These are phyloP conservation scores for Camelus dromedarius DNA, from an alignment of 2,113 vertebrate genomes.

Conservation along the genomic window DNA sequence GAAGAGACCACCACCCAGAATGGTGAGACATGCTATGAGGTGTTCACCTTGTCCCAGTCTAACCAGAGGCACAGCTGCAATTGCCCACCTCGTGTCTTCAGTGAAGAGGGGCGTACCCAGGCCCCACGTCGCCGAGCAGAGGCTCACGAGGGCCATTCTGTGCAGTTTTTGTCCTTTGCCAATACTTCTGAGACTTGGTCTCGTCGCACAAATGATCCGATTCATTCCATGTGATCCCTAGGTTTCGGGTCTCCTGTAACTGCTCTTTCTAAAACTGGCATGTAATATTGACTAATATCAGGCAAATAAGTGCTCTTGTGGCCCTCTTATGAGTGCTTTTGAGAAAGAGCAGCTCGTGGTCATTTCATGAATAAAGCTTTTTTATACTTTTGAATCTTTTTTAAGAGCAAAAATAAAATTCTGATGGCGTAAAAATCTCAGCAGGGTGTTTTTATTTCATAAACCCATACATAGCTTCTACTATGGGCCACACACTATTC, in stretches of 20 bases:
- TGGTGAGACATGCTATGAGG: not conserved
- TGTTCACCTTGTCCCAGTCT: not conserved
- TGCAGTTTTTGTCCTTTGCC: not conserved
- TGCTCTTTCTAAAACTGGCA: not conserved
- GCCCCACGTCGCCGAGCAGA: not conserved
- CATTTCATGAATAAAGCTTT: not conserved
- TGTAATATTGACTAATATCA: not conserved
- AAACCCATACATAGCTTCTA: not conserved
- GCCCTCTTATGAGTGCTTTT: not conserved
- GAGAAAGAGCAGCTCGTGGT: not conserved
- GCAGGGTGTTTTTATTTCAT: slow-evolving; percentile 42
- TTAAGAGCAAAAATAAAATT: slow-evolving; percentile 61
- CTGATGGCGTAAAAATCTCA: slow-evolving; percentile 32
- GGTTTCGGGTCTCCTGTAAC: not conserved
- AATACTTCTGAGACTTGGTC: not conserved
- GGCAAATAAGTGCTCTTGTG: not conserved
- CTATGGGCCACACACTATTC: not conserved
- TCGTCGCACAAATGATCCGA: not conserved
- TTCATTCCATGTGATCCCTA: not conserved
- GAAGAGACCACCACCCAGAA: not conserved
- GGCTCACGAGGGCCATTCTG: not conserved
- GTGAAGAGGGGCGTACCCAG: not conserved
- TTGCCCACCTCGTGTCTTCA: slow-evolving; percentile 55
- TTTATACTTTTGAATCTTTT: slow-evolving; percentile 22
- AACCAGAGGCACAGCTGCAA: not conserved